A percentile compares a stretch with the other conserved stretches of the same genome.
Conservation (phyloP, 2,888 invertebrate species). For the Camptogramma bilineatum region DNA sequence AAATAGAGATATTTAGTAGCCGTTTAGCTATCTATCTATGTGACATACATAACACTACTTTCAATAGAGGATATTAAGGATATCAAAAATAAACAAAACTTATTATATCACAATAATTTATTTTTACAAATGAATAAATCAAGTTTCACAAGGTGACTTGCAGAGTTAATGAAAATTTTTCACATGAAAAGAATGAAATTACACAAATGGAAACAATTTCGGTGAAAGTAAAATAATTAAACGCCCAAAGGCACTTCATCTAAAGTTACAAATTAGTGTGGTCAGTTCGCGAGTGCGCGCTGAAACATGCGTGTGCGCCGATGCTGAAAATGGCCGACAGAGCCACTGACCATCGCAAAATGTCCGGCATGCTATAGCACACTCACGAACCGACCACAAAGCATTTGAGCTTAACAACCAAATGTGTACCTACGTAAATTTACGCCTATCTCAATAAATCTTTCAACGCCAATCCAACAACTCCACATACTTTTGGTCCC, state of each 20-base stretch:
- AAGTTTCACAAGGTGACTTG: constrained; percentile 76
- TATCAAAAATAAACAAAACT: constrained; percentile 40
- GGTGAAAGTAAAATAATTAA: constrained; percentile 41
- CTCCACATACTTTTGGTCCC: constrained; percentile 80
- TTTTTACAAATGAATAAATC: constrained; percentile 84
- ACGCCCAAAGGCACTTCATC: constrained; percentile 45
- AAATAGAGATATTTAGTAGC: too few species aligned
- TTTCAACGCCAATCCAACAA: constrained; percentile 69
- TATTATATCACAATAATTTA: constrained; percentile 86
- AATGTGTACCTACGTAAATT: constrained; percentile 57
- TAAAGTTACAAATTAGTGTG: constrained; percentile 49
- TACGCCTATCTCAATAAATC: constrained; percentile 74
- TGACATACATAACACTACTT: too few species aligned
- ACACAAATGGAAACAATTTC: constrained; percentile 41
- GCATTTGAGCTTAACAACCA: constrained; percentile 69
- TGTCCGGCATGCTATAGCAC: constrained; percentile 22
- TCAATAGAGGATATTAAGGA: not conserved
- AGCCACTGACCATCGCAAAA: constrained; percentile 16
- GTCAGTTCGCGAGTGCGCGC: constrained; percentile 31
- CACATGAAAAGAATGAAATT: constrained; percentile 40
- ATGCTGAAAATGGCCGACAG: constrained; percentile 10
- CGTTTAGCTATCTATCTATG: too few species aligned
- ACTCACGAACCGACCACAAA: constrained; percentile 30
- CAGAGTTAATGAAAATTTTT: constrained; percentile 59
- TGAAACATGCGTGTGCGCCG: constrained; percentile 30